Conservation (phyloP, 2,888 invertebrate species). For the Eulithis prunata region DNA sequence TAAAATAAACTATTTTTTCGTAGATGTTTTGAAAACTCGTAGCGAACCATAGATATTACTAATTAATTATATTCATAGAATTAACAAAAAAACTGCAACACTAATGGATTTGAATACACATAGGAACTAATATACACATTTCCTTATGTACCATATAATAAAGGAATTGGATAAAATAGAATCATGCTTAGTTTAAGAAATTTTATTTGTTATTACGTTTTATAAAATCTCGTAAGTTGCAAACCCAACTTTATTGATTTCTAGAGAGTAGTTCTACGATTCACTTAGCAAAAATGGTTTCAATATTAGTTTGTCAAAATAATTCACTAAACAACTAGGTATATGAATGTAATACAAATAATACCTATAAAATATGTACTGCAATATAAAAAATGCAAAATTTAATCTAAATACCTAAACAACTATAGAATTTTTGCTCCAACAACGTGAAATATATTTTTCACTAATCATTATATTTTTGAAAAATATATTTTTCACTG, state of each 20-base stretch:
- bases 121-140: constrained; percentile 37
- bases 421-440: no score
- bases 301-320: no score
- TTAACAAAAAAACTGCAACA: constrained; percentile 73
- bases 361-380: no score
- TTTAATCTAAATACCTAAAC: no score
- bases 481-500: no score
- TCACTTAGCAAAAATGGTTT: constrained; percentile 12
- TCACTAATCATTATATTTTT: no score
- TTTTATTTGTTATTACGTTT: background rate
- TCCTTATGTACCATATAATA: constrained; percentile 42
- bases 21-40: constrained; percentile 59
- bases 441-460: no score
- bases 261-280: constrained; percentile 32
- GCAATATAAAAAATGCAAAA: no score
- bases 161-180: constrained; percentile 37
- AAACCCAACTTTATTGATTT: constrained; percentile 5
- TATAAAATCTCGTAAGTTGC: background rate
- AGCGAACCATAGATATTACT: constrained; percentile 55
- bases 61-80: constrained; percentile 37
- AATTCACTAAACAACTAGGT: no score
- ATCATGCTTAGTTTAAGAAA: constrained; percentile 23
- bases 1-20: constrained; percentile 59
- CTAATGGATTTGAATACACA: constrained; percentile 78
- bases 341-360: no score